A percentile compares a stretch with the other conserved stretches of the same genome.
Conservation (phyloP, 2,113 vertebrate genomes). For the Prinia subflava region DNA sequence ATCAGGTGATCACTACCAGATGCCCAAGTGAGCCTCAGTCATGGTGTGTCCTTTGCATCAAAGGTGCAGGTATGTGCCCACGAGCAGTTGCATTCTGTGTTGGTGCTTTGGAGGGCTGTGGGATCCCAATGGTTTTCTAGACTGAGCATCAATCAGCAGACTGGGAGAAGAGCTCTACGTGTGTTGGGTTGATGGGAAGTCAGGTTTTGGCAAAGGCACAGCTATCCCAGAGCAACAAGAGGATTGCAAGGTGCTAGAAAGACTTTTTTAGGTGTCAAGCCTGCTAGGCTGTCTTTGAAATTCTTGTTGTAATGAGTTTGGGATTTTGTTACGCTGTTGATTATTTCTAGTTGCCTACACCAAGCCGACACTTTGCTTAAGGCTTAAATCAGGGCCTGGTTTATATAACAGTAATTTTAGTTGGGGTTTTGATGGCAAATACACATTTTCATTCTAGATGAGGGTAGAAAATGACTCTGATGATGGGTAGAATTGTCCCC, state of each 20-base stretch:
- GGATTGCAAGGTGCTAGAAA: background rate
- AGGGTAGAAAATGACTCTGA: background rate
- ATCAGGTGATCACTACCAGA: background rate
- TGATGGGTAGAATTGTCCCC: background rate
- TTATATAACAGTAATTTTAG: background rate
- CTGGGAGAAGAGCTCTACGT: background rate
- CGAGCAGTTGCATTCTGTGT: background rate
- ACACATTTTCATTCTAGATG: background rate
- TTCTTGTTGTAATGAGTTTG: background rate
- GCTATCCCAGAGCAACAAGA: background rate
- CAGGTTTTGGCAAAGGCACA: background rate
- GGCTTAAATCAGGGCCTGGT: background rate
- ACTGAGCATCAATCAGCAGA: background rate
- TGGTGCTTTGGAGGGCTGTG: background rate
- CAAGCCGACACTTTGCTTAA: background rate
- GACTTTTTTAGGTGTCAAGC: background rate
- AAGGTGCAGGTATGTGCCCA: background rate
- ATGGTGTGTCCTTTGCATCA: background rate
- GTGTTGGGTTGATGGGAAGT: background rate
- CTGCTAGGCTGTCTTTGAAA: background rate
- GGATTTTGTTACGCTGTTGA: background rate
- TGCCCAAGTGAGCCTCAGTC: background rate
- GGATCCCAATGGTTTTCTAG: background rate
- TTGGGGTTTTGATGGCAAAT: background rate
- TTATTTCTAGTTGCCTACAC: background rate